A percentile compares a stretch with the other conserved stretches of the same genome.
Conservation (phyloP, 2,113 vertebrate species). For the Dascyllus trimaculatus region DNA sequence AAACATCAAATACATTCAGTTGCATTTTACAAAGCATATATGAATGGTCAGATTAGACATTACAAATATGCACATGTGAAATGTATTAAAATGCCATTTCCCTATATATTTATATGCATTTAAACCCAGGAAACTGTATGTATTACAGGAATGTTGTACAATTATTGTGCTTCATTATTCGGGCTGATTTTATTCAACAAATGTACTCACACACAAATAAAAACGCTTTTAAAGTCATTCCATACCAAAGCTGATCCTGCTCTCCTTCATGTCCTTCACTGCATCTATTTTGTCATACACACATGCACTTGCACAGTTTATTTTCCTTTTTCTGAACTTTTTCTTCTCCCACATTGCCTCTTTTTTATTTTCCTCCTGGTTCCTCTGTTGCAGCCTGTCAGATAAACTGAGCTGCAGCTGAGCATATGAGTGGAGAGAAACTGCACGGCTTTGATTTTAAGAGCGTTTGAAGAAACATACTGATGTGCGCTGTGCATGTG, state of each 20-base stretch:
- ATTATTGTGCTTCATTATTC: too few species aligned
- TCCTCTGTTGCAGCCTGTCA: conserved; percentile 17
- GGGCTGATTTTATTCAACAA: too few species aligned
- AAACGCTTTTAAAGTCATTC: conserved; percentile 24
- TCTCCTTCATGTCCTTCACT: conserved; percentile 42
- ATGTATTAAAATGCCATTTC: too few species aligned
- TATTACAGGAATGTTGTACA: too few species aligned
- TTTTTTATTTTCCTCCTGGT: not conserved
- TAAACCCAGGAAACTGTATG: too few species aligned
- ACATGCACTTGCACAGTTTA: not conserved
- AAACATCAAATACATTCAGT: too few species aligned
- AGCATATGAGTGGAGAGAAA: not conserved
- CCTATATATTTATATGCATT: too few species aligned
- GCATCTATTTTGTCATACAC: conserved; percentile 31
- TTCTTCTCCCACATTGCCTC: not conserved
- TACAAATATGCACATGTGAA: too few species aligned
- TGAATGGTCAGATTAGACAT: too few species aligned
- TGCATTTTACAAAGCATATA: too few species aligned
- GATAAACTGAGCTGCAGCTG: conserved; percentile 27
- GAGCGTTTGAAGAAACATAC: conserved; percentile 9
- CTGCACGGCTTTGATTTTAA: conserved; percentile 14
- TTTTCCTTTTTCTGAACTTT: conserved; percentile 7
- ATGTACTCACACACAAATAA: too few species aligned
- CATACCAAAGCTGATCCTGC: conserved; percentile 36
- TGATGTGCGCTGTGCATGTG: not conserved